Evolutionary conservation across 2,113 vertebrate genomes (phyloP).

Genomic region (Phyllostomus hastatus): DNA sequence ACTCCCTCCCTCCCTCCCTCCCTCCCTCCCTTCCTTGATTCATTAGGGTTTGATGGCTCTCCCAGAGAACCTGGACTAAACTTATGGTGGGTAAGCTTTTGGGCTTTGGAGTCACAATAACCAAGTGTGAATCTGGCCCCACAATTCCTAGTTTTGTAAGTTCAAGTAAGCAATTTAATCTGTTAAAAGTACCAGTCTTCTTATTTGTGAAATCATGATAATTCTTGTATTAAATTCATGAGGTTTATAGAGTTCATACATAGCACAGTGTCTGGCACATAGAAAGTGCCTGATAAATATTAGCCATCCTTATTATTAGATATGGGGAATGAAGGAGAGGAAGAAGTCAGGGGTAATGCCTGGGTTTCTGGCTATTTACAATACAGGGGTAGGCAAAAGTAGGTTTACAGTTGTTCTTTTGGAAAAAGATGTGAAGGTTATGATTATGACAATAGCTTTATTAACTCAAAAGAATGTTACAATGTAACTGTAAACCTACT

Average conservation of each 20-base stretch:
- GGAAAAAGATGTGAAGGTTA: too few species aligned
- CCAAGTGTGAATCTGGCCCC: neutral
- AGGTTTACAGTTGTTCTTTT: too few species aligned
- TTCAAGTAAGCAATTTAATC: constrained; percentile 2
- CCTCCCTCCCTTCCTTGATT: neutral
- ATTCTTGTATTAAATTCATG: neutral
- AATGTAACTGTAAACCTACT: too few species aligned
- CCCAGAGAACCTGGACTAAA: neutral
- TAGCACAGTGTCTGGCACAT: neutral
- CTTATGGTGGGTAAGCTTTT: neutral
- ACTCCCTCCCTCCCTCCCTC: neutral
- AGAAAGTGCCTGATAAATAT: neutral
- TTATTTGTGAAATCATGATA: neutral
- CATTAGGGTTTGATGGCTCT: neutral
- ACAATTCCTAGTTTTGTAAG: neutral
- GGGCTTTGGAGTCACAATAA: neutral
- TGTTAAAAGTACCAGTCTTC: neutral
- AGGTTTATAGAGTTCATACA: neutral
- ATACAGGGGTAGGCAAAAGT: neutral
- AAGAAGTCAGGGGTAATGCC: neutral
- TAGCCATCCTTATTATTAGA: constrained; percentile 17
- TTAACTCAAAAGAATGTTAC: too few species aligned
- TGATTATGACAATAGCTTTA: too few species aligned
- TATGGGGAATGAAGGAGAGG: neutral
- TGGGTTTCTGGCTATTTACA: neutral